A percentile compares a stretch with the other conserved stretches of the same genome.
Evolutionary conservation across 2,888 invertebrate genomes (phyloP).

Genomic region (Plagiodera versicolora): DNA sequence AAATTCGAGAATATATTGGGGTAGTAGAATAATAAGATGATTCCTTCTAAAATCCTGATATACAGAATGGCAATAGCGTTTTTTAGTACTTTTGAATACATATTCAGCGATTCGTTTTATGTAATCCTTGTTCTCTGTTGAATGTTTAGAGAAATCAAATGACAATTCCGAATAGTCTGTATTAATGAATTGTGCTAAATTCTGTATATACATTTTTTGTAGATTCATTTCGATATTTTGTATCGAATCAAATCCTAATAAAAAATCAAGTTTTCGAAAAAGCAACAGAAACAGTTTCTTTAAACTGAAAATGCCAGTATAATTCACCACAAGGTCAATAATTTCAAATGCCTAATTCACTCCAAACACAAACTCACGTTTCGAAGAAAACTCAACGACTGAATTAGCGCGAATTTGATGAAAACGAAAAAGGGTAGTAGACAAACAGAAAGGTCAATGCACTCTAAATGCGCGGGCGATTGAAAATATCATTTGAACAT

Average conservation of each 20-base stretch:
- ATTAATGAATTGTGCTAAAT: too few relatives aligned
- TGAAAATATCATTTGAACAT: too few relatives aligned
- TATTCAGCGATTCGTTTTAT: not conserved
- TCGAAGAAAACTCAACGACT: conserved; percentile 1
- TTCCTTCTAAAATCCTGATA: too few relatives aligned
- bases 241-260: not conserved
- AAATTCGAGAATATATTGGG: not conserved
- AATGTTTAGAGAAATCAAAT: not conserved
- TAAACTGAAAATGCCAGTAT: not conserved
- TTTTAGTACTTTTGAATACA: not conserved
- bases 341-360: not conserved
- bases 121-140: not conserved
- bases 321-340: conserved; percentile 5
- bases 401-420: not conserved
- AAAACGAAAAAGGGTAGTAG: not conserved
- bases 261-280: not conserved
- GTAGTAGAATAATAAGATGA: not conserved
- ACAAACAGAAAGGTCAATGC: too few relatives aligned
- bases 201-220: too few relatives aligned
- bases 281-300: too few relatives aligned
- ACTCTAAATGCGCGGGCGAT: too few relatives aligned
- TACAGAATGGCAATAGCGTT: conserved; percentile 2
- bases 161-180: not conserved
- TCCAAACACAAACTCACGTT: not conserved
- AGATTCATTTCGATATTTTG: too few relatives aligned